These are phyloP conservation scores for Drosophila cracens DNA, from an alignment of 2,888 invertebrate genomes.

Conservation along the genomic window DNA sequence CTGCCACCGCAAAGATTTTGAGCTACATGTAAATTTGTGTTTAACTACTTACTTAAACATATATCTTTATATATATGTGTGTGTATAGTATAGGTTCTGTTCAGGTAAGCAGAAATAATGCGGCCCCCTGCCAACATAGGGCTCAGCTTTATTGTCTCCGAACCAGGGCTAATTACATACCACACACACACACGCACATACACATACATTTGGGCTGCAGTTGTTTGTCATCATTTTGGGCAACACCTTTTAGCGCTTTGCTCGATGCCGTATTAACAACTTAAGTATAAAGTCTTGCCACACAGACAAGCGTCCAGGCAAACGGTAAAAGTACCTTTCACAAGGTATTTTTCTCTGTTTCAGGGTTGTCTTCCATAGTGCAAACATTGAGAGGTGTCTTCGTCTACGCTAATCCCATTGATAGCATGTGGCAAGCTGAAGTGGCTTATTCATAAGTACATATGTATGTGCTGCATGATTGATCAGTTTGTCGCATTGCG, in stretches of 20 bases:
- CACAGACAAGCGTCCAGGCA: conserved; percentile 4
- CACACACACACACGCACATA: not conserved
- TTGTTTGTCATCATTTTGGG: conserved; percentile 41
- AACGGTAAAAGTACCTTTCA: conserved; percentile 20
- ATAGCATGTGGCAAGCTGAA: conserved; percentile 12
- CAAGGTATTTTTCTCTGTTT: not conserved
- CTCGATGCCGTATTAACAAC: conserved; percentile 45
- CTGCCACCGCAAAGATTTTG: conserved; percentile 27
- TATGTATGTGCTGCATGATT: conserved; percentile 43
- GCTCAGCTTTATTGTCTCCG: conserved; percentile 11
- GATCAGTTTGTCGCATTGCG: conserved; percentile 44
- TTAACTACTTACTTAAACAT: conserved; percentile 34
- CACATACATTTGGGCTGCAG: conserved; percentile 10
- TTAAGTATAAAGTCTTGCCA: conserved; percentile 35
- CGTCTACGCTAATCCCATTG: conserved; percentile 8
- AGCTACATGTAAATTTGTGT: conserved; percentile 40
- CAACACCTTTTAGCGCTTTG: conserved; percentile 51
- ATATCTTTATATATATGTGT: not conserved
- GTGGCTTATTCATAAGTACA: not conserved
- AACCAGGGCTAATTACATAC: conserved; percentile 48
- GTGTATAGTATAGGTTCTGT: conserved; percentile 1
- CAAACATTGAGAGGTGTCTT: conserved; percentile 20
- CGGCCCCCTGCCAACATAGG: conserved; percentile 22
- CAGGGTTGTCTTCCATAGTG: conserved; percentile 18
- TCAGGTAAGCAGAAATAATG: conserved; percentile 39